Evolutionary conservation across 2,888 invertebrate species (phyloP), one percentile per base, ranked within the genome.

Genomic region (Lamellibrachia columna): DNA sequence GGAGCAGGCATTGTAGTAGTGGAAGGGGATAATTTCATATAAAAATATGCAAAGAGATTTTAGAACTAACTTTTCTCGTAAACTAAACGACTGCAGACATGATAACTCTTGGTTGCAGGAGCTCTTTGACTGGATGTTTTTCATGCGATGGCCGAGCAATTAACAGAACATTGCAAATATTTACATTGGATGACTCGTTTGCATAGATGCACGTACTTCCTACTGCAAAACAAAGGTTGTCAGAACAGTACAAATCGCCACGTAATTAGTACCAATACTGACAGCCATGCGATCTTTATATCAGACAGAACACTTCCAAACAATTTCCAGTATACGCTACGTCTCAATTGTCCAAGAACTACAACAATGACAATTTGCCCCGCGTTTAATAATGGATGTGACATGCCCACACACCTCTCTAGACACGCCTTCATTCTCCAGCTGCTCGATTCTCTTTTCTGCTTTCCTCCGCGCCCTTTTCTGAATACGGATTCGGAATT

Each of bases 401-500:
- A 22, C 22, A 6, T 22, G 40, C n/a, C 11, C 53, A 92, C 94
- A 92, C 55, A 94, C 94, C 90, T 90, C 75, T 90, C 91, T 91
- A 9, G 91, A 91, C 11, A 93, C 92, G 52, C 93, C 40, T 60
- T 94, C 94, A 15, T 93, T 93, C 92, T 94, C 94, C 90, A 93
- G 90, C 28, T 55, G 92, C n/a, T 94, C 94, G 7, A 94, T 91
- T 52, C 93, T 93, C 58, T 91, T 93, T 90, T 94, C 94, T 4
- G 94, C 94, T n/a, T 91, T 92, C 40, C 94, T 91, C 40, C 94
- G 58, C 15, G 94, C 93, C 90, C 94, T 53, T 92, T 94, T 94
- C 94, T 94, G 94, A 7, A 94, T 92, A 28, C 94, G 93, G 55
- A 94, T 93, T 55, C 94, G 92, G 91, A 94, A 94, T 90, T 94